Base-by-base conservation (phyloP, 2,113 vertebrate species). In the Saccopteryx leptura region DNA sequence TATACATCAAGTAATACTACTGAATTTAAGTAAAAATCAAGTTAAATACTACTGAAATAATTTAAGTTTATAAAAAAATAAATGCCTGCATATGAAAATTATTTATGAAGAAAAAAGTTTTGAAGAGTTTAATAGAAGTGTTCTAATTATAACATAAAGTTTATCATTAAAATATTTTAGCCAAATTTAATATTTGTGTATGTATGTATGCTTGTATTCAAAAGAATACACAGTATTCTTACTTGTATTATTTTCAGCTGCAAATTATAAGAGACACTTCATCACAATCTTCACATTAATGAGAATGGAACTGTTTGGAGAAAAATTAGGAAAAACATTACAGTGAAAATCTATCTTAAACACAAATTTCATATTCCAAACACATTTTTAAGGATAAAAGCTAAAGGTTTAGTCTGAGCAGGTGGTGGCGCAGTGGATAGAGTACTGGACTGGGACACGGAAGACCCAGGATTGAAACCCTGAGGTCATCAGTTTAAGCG, bases 121-220 rank as follows among this genome's bases (percentile, higher is more conserved):
- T n/a, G 26, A 28, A 23, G 15, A 81, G 21, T 8, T 52, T 71
- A 18, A 88, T 61, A 46, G 85, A 66, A 4, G 14, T 52, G 7
- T 58, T 48, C 23, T 81, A 58, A 24, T 48, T 82, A 24, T 61
- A 65, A 61, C 10, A 52, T 46, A 48, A 60, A 65, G 5, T 9
- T 75, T 60, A 74, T 69, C 58, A 84, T 80, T 91, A 74, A 90
- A 91, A 52, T 60, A 66, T 9, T 66, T 89, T 68, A 75, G 18
- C 12, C 66, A 33, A 58, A 81, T 71, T 69, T 23, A 86, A 10
- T 50, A 21, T 50, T 19, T 52, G 5, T 31, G 1, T 13, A 33
- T 68, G 19, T 79, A 3, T 63, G 9, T n/a, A 17, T 56, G 8
- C 48, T 19, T 69, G 10, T 84, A 85, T 80, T 69, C 48, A 71